Evolutionary conservation across 2,797 vertebrate genomes (phyloP), one percentile per base, ranked within the genome.

Genomic region (Bryconaethiops microstoma): DNA sequence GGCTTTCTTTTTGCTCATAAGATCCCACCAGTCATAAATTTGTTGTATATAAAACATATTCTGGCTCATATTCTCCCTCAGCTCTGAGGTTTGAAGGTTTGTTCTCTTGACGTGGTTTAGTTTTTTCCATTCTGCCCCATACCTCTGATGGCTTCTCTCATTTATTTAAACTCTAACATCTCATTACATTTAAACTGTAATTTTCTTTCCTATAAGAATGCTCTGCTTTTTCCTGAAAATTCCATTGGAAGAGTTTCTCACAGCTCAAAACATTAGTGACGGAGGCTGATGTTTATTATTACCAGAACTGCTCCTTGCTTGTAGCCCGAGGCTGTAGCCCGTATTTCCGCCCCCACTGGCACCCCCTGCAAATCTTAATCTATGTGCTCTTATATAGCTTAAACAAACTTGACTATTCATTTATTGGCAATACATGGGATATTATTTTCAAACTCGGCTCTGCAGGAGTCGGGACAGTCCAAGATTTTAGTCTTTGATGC

Each of bases 321-420:
- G 87, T 85, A 88, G 83, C 88, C 80, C n/a, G 10, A 16, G 74
- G 59, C 67, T 60, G 62, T 77, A 88, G 87, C 83, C 87, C 83
- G 79, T 84, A 87, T 85, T 89, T 92, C 89, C 77, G 65, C 87
- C 90, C 84, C 87, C 79, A 82, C 87, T 85, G 87, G 86, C 88
- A 87, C 87, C 89, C 76, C 79, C 89, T 86, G 89, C 87, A 89
- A 87, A 87, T 87, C 84, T 76, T 87, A 87, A 89, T 90, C 87
- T 82, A 81, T 88, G 88, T 84, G 79, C 88, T 89, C 88, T 90
- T 88, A 82, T 88, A 82, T 77, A 68, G 83, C 79, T 89, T 86
- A 89, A 87, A 89, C 88, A 87, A 79, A 76, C 84, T 16, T 23
- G 52, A 67, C 17, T 74, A 50, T 80, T 86, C 73, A 79, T 82